Evolutionary conservation across 2,797 vertebrate species (phyloP), one percentile per base, ranked within the genome.

Genomic region (Thalassophryne amazonica): DNA sequence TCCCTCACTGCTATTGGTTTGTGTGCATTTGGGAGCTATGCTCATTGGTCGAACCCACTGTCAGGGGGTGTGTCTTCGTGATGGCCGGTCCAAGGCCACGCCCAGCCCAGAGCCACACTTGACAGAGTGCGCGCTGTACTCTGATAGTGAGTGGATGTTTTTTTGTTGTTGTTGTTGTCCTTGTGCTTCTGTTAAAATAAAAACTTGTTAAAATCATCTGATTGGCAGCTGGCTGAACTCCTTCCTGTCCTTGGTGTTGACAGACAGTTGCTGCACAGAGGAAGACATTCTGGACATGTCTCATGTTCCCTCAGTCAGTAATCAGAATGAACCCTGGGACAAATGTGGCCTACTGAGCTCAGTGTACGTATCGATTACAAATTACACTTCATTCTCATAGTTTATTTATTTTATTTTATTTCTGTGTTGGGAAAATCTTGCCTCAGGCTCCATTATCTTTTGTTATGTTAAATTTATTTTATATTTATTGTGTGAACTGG

Each of bases 41-140:
- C 66, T 88, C 54, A 69, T 87, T 60, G 76, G 73, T 2, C 58
- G 51, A 30, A 21, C 67, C 6, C 28, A 4, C 56, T 65, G 71
- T 0, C 89, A 90, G 6, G 85, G 82, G 27, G 61, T 64, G 56
- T 93, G 92, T 85, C 87, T 92, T 23, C 80, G 85, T 30, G 88
- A 89, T 3, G 87, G 87, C 6, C 86, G 67, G 22, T 91, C 90
- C 80, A 93, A 92, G 73, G 53, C 69, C 68, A 33, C 41, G 3
- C 88, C 91, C 40, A 49, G 85, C 27, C 82, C 90, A 0, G 90
- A 93, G 57, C 77, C 80, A 0, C 52, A 78, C 27, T 84, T 93
- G 72, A 80, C 61, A 6, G 81, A 86, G 28, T 93, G 92, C 9
- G 42, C 61, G 0, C 73, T 92, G 36, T 93, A 93, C 7, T 68